These are phyloP conservation scores for Carassius gibelio DNA, from an alignment of 2,113 vertebrate species.

Conservation along the genomic window DNA sequence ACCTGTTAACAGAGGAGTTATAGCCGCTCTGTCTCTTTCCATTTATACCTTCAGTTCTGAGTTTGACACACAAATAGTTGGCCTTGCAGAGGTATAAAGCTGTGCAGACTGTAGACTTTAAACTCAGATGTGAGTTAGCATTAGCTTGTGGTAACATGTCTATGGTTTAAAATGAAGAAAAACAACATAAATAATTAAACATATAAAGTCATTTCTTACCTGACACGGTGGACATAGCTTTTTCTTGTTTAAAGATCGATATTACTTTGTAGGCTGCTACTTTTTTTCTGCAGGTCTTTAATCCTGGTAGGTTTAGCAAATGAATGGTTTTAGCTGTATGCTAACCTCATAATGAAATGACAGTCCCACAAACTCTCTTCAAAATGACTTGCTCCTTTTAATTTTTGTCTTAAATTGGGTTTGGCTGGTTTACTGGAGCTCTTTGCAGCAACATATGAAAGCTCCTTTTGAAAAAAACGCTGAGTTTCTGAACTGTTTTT, in stretches of 20 bases:
- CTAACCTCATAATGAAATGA: conserved; percentile 13
- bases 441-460: background rate
- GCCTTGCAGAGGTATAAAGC: background rate
- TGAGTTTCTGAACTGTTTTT: background rate
- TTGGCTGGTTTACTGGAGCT: background rate
- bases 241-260: background rate
- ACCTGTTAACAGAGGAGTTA: background rate
- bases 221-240: background rate
- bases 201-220: background rate
- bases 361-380: background rate
- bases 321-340: background rate
- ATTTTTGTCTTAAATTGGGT: background rate
- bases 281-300: background rate
- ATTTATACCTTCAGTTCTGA: background rate
- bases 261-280: background rate
- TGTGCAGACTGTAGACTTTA: background rate
- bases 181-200: background rate
- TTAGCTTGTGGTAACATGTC: background rate
- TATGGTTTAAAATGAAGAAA: background rate
- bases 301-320: conserved; percentile 6
- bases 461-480: background rate
- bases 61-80: background rate
- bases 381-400: background rate
- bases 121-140: background rate
- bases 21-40: background rate